Evolutionary conservation across 2,113 vertebrate genomes (phyloP).

Genomic region (Periophthalmus modestus): DNA sequence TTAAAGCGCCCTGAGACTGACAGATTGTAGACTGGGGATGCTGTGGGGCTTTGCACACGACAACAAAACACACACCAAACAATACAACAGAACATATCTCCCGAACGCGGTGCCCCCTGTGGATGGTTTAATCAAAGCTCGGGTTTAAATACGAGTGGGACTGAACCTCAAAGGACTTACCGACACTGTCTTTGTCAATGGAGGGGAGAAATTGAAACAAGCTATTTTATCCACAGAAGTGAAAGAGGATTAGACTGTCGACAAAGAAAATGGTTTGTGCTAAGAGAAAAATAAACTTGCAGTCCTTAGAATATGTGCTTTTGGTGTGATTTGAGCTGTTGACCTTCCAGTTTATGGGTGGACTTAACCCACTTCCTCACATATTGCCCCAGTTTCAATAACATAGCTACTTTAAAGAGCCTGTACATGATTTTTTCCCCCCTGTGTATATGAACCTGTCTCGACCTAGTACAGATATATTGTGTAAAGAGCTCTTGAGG

Average conservation of each 20-base stretch:
- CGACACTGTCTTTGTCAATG: constrained; percentile 3
- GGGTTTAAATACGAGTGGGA: constrained; percentile 45
- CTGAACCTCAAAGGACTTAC: constrained; percentile 41
- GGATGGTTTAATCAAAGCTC: constrained; percentile 54
- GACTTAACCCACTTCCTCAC: background rate
- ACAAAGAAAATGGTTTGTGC: background rate
- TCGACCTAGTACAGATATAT: no score
- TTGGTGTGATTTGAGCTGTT: background rate
- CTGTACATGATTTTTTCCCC: no score
- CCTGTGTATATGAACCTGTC: no score
- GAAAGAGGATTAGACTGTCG: constrained; percentile 1
- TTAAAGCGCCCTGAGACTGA: constrained; percentile 32
- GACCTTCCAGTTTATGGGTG: background rate
- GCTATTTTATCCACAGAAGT: constrained; percentile 22
- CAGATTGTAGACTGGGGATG: constrained; percentile 44
- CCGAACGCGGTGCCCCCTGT: constrained; percentile 13
- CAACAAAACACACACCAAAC: constrained; percentile 33
- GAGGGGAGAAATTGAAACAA: constrained; percentile 42
- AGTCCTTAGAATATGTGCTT: background rate
- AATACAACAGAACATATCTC: constrained; percentile 26
- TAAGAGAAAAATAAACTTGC: background rate
- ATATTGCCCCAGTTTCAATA: background rate
- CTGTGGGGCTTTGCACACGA: constrained; percentile 50
- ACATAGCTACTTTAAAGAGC: background rate
- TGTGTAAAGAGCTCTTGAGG: no score